Evolutionary conservation across 2,888 invertebrate species (phyloP).

Genomic region (Stegophylla sp.): DNA sequence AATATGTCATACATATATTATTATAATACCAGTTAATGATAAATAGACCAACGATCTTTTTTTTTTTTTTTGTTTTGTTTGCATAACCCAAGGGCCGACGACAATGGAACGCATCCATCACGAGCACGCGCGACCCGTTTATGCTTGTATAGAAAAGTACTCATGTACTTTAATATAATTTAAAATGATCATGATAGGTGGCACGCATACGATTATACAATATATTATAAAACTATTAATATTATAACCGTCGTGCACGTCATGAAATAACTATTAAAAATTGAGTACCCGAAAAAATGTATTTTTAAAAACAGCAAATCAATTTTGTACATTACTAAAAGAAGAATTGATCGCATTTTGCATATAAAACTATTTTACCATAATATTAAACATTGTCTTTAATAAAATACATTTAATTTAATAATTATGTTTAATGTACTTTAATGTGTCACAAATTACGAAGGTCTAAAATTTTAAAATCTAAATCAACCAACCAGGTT

Average conservation of each 20-base stretch:
- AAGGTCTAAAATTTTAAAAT: no score
- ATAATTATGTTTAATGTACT: no score
- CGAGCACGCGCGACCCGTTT: slow-evolving; percentile 50
- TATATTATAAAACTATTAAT: slow-evolving; percentile 9
- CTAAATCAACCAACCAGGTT: no score
- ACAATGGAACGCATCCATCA: slow-evolving; percentile 54
- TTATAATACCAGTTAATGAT: slow-evolving; percentile 57
- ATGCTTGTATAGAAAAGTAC: neutral
- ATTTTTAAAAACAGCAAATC: no score
- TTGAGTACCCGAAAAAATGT: no score
- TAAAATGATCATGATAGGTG: slow-evolving; percentile 17
- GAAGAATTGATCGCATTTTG: no score
- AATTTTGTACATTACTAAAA: no score
- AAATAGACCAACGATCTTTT: slow-evolving; percentile 52
- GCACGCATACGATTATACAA: neutral
- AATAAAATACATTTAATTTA: no score
- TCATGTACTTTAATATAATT: neutral
- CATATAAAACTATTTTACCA: no score
- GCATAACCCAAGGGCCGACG: slow-evolving; percentile 43
- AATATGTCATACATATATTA: slow-evolving; percentile 52
- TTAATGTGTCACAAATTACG: no score
- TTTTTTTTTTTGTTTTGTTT: slow-evolving; percentile 45
- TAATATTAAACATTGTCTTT: no score
- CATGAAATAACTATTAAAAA: neutral
- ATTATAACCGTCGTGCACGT: neutral